Conservation (phyloP, 2,797 vertebrate genomes). For the Tokudaia tokunoshimensis region DNA sequence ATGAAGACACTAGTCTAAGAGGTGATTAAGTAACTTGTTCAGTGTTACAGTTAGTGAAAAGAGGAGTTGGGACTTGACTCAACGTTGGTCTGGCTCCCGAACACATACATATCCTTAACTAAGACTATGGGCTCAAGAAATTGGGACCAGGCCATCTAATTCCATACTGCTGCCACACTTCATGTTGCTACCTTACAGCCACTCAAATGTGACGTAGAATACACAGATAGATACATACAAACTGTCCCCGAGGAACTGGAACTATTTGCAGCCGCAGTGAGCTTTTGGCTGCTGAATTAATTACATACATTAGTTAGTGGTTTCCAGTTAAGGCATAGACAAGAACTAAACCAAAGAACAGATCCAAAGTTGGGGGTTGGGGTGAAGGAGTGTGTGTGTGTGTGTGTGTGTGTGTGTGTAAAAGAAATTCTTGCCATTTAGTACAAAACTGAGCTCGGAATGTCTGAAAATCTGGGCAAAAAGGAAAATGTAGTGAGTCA, state of each 20-base stretch:
- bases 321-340: conserved; percentile 20
- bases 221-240: not conserved
- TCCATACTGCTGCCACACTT: not conserved
- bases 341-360: conserved; percentile 22
- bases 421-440: conserved; percentile 2
- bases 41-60: not conserved
- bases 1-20: not conserved
- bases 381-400: not conserved
- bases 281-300: not conserved
- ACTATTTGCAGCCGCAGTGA: not conserved
- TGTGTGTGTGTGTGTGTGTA: not conserved
- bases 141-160: not conserved
- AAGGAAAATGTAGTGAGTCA: not conserved
- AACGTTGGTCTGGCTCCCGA: not conserved
- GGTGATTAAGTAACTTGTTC: not conserved
- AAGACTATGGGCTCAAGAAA: conserved; percentile 1
- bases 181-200: not conserved
- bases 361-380: not conserved
- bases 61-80: not conserved
- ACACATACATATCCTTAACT: not conserved
- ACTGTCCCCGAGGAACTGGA: not conserved
- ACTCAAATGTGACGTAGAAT: not conserved
- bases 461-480: not conserved
- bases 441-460: conserved; percentile 5
- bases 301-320: not conserved